phyloP scores from a whole-genome alignment of 2,797 vertebrate genomes.

The Adrianichthys oophorus region DNA sequence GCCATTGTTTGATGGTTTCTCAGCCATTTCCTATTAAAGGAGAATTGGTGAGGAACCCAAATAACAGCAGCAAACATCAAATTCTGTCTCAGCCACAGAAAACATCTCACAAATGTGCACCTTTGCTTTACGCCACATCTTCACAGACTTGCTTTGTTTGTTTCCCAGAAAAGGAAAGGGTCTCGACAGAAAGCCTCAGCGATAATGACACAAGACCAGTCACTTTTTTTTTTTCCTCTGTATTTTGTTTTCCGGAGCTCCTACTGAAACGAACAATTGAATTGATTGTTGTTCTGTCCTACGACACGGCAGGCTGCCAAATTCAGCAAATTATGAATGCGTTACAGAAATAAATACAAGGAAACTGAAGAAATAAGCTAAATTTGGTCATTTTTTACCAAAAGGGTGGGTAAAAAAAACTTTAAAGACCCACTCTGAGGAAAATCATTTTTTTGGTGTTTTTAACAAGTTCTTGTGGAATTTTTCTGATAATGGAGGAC shows the following conservation, averaged over 20 bases:
- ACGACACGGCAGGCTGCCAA: slow-evolving; percentile 5
- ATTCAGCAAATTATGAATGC: slow-evolving; percentile 6
- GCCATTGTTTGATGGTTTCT: slow-evolving; percentile 2
- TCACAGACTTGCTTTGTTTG: slow-evolving; percentile 1
- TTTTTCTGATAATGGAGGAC: too few relatives aligned
- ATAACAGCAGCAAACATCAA: slow-evolving; percentile 3
- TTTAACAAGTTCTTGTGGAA: too few relatives aligned
- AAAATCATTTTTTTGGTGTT: too few relatives aligned
- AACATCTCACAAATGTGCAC: neutral
- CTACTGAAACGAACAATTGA: slow-evolving; percentile 18
- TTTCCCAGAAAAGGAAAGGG: slow-evolving; percentile 9
- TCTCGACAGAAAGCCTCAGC: slow-evolving; percentile 7
- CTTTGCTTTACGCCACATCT: slow-evolving; percentile 15
- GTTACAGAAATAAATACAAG: slow-evolving; percentile 1
- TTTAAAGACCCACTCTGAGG: too few relatives aligned
- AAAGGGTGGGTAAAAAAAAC: neutral
- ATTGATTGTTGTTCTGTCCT: slow-evolving; percentile 25
- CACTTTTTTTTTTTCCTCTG: neutral
- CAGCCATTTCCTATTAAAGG: slow-evolving; percentile 5
- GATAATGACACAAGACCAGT: slow-evolving; percentile 14
- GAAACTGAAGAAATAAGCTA: slow-evolving; percentile 3
- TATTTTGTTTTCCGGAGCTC: neutral
- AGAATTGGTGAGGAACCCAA: slow-evolving; percentile 7
- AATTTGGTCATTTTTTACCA: neutral
- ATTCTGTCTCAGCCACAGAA: slow-evolving; percentile 3